phyloP scores from a whole-genome alignment of 2,113 vertebrate species.

The Danio rerio region GRCz12tu NC_133182.1:63157501-63158000 shows the following conservation, averaged over 20 bases:
- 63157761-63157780: not conserved
- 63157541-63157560: not conserved
- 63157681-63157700: not conserved
- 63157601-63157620: no score
- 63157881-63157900: no score
- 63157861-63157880: no score
- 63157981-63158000: no score
- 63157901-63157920: no score
- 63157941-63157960: no score
- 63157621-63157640: no score
- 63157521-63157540: not conserved
- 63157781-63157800: not conserved
- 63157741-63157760: not conserved
- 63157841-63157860: no score
- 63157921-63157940: no score
- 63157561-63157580: not conserved
- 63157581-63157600: not conserved
- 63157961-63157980: no score
- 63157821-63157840: not conserved
- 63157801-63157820: not conserved
- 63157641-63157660: no score
- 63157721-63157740: not conserved
- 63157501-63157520: slow-evolving; percentile 8
- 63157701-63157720: not conserved
- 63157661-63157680: no score